Base-by-base conservation (phyloP, 2,113 vertebrate genomes). In the Cavia aperea region DNA sequence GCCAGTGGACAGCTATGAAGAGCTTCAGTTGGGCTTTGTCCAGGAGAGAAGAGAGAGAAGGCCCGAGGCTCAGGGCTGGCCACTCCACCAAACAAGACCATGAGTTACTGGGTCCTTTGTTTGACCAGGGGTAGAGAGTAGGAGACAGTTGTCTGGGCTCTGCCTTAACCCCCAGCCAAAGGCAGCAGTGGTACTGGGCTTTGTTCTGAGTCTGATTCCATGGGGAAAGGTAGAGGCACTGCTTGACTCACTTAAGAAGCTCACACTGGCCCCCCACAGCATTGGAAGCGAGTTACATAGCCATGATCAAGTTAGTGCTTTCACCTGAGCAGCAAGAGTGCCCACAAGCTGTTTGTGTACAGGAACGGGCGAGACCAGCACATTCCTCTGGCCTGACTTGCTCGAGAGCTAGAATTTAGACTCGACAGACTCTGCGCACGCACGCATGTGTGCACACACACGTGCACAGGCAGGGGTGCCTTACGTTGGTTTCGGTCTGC, bases 401-500 rank as follows among this genome's bases (percentile, higher is more conserved):
- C 51, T 24, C 72, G 58, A 94, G 95, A 86, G 92, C 68, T 36
- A 81, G 60, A 65, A 84, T 66, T 95, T 83, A 83, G 58, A 70
- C 21, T 95, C 93, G 72, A 79, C 51, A 54, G 51, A 39, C 49
- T 23, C 24, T 54, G 56, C 56, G 15, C 88, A 81, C 86, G 51
- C 81, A 5, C 89, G 83, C 83, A 46, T 39, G 39, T 39, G 39
- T 39, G 39, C 39, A 39, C 39, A 39, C 39, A 39, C 39, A 81
- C 86, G 51, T 83, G 7, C 89, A 81, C 83, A 46, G 79, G 92
- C 11, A 65, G 92, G 29, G 54, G 84, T 4, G 49, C 87, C 96
- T 93, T 65, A 0, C 87, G 7, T 51, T 94, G 66, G 36, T 84
- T 82, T 79, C 95, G 78, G 8, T 92, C 95, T 96, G 68, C 62